Conservation (phyloP, 2,888 invertebrate genomes). For the Thymelicus sylvestris region DNA sequence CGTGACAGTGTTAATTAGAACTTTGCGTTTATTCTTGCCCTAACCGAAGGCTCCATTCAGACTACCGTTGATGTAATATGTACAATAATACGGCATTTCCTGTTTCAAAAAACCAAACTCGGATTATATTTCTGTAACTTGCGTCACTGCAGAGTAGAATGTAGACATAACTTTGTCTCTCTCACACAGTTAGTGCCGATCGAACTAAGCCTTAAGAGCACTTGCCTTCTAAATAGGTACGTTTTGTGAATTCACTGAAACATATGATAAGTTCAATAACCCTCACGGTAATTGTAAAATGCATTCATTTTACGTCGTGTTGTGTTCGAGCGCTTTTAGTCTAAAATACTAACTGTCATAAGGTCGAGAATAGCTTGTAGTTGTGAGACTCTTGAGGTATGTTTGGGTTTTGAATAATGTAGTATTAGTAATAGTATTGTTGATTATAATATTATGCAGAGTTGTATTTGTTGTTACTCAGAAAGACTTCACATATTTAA, state of each 20-base stretch:
- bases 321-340: not conserved
- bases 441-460: not conserved
- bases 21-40: not conserved
- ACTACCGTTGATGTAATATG: not conserved
- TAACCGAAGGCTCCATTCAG: not conserved
- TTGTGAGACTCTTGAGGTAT: not conserved
- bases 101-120: not conserved
- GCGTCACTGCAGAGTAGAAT: not conserved
- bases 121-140: not conserved
- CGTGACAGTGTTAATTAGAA: too few species aligned
- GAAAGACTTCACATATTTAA: too few species aligned
- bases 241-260: constrained; percentile 20
- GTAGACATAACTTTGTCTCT: not conserved
- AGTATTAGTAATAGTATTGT: not conserved
- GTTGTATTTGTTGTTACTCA: not conserved
- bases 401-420: constrained; percentile 13
- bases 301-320: constrained; percentile 25
- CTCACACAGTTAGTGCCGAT: constrained; percentile 2
- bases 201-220: constrained; percentile 2
- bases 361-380: constrained; percentile 1
- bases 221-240: constrained; percentile 5
- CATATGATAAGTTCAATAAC: constrained; percentile 32
- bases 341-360: not conserved
- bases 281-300: constrained; percentile 20
- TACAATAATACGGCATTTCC: not conserved